A percentile compares a stretch with the other conserved stretches of the same genome.
Conservation (phyloP, 2,113 vertebrate species). For the Collichthys lucidus region DNA sequence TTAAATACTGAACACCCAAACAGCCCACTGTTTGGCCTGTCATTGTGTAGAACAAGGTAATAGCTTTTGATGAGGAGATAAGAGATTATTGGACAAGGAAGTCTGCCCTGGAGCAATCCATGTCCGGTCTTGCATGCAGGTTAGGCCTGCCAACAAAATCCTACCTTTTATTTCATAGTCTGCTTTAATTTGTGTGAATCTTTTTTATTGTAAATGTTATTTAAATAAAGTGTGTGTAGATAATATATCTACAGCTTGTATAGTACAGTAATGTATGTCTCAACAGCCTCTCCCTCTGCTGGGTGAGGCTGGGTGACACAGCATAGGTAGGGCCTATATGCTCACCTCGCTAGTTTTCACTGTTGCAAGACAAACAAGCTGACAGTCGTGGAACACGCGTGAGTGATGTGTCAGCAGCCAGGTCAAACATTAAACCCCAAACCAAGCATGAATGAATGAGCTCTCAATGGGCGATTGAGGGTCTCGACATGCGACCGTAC, state of each 20-base stretch:
- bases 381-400: constrained; percentile 60
- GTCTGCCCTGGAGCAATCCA: constrained; percentile 8
- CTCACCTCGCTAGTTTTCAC: constrained; percentile 50
- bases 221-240: constrained; percentile 1
- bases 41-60: constrained; percentile 69
- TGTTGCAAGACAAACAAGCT: constrained; percentile 69
- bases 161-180: neutral
- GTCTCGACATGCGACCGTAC: constrained; percentile 27
- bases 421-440: constrained; percentile 81
- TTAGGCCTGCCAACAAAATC: neutral
- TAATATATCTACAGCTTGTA: neutral
- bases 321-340: neutral
- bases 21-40: constrained; percentile 71
- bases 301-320: constrained; percentile 60
- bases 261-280: neutral
- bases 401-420: constrained; percentile 72
- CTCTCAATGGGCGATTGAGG: constrained; percentile 50
- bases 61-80: constrained; percentile 54
- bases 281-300: constrained; percentile 13
- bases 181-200: neutral
- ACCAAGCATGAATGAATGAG: constrained; percentile 71
- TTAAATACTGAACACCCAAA: constrained; percentile 72
- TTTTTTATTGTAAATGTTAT: neutral
- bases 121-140: neutral
- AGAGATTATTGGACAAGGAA: constrained; percentile 40